phyloP scores from a whole-genome alignment of 1,140 invertebrate genomes.

The Pogonomyrmex barbatus region DNA sequence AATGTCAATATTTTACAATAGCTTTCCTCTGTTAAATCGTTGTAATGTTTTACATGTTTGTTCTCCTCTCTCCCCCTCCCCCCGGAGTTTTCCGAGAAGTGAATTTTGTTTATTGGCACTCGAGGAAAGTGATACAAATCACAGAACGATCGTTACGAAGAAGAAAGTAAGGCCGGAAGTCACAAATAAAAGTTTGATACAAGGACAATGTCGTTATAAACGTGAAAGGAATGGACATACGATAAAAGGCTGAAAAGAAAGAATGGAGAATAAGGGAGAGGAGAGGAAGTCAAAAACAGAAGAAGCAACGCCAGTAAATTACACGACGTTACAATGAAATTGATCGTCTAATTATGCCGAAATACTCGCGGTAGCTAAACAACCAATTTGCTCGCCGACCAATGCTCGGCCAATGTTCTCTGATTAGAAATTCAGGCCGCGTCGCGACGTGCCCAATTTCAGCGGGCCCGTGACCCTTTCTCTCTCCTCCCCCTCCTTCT shows the following conservation, averaged over 20 bases:
- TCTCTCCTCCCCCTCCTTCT: constrained; percentile 35
- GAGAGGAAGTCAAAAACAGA: neutral
- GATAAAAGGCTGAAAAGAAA: neutral
- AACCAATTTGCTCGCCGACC: constrained; percentile 71
- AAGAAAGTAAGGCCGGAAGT: constrained; percentile 42
- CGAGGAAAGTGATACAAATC: constrained; percentile 21
- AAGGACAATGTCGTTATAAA: constrained; percentile 10
- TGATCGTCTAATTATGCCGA: constrained; percentile 75
- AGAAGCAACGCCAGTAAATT: constrained; percentile 63
- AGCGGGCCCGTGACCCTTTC: constrained; percentile 53
- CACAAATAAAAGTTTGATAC: neutral
- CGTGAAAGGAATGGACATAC: constrained; percentile 9
- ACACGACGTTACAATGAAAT: constrained; percentile 74
- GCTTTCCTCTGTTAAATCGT: neutral
- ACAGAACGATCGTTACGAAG: neutral
- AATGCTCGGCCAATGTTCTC: constrained; percentile 43
- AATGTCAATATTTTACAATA: neutral
- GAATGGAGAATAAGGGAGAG: neutral
- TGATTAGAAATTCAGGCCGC: constrained; percentile 79
- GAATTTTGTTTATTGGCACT: neutral
- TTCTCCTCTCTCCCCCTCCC: too few species aligned
- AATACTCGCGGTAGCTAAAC: constrained; percentile 69
- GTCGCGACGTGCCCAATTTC: constrained; percentile 76
- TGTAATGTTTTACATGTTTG: neutral
- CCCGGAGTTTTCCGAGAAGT: neutral